Base-by-base conservation (phyloP, 2,888 invertebrate species). In the Panopea generosa region DNA sequence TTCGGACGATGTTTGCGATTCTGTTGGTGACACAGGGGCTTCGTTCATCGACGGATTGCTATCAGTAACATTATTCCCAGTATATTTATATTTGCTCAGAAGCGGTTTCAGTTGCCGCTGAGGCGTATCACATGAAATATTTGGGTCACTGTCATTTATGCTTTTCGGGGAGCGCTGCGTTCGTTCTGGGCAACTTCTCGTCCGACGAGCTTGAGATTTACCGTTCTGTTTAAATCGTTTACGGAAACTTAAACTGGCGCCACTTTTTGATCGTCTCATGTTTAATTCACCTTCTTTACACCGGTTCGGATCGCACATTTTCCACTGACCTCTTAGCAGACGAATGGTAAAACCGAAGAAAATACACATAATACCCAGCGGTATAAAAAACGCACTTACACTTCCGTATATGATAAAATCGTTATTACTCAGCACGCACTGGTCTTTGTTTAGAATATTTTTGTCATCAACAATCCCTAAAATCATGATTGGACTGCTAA, bases 371-470 rank as follows among this genome's bases (percentile, higher is more conserved):
- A 99, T 97, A 52, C 96, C 95, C 82, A 99, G 94, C 0, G 99
- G 99, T 79, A 99, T 97, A 94, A 98, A 98, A 94, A 99, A 99
- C 85, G 98, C 97, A 87, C 98, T 96, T 87, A 98, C 96, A 68
- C 98, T 98, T 29, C 98, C 99, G 86, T 97, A 97, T 73, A 97
- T 95, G 93, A 97, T 90, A 85, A 93, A 93, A 74, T 91, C 87
- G 24, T 90, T 79, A 77, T 92, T 92, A 71, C 80, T 84, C 14
- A 94, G 93, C 63, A 91, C 91, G 85, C 94, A 94, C 24, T 86
- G 1, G 95, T 95, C 3, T 95, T 96, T 93, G 95, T 82, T 73
- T 18, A 91, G 79, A 24, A 92, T 85, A 82, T 91, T 96, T 49
- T 95, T 94, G 82, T 95, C 95, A 89, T 96, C 95, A 74, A 90